Conservation (phyloP, 2,113 vertebrate species). For the Typhlomys cinereus region DNA sequence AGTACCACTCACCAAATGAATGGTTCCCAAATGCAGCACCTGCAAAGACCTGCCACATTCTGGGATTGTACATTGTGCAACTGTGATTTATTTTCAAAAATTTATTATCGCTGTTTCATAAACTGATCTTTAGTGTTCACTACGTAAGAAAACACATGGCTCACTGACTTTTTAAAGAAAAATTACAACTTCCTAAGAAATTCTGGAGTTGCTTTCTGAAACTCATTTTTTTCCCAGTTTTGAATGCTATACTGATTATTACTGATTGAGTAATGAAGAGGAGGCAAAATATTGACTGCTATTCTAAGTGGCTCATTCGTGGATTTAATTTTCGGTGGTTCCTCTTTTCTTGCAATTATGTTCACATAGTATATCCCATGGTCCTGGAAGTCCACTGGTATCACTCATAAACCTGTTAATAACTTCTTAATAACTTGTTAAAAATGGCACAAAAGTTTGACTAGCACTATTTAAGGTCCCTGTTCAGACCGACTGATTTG, state of each 20-base stretch:
- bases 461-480: not conserved
- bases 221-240: conserved; percentile 29
- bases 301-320: conserved; percentile 46
- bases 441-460: not conserved
- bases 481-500: not conserved
- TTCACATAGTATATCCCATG: not conserved
- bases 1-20: not conserved
- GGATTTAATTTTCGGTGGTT: conserved; percentile 51
- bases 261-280: conserved; percentile 36
- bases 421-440: not conserved
- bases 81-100: conserved; percentile 3
- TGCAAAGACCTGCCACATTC: not conserved
- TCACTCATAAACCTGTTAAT: not conserved
- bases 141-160: conserved; percentile 27
- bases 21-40: not conserved
- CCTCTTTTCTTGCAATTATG: conserved; percentile 57
- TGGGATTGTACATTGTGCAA: not conserved
- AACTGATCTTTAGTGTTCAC: not conserved
- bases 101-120: conserved; percentile 38
- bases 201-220: not conserved
- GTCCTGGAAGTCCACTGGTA: not conserved
- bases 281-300: conserved; percentile 44
- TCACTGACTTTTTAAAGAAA: conserved; percentile 45
- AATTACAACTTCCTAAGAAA: conserved; percentile 33
- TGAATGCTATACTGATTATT: conserved; percentile 54